Evolutionary conservation across 2,113 vertebrate species (phyloP).

Genomic region (Anarhynchus alexandrinus): DNA sequence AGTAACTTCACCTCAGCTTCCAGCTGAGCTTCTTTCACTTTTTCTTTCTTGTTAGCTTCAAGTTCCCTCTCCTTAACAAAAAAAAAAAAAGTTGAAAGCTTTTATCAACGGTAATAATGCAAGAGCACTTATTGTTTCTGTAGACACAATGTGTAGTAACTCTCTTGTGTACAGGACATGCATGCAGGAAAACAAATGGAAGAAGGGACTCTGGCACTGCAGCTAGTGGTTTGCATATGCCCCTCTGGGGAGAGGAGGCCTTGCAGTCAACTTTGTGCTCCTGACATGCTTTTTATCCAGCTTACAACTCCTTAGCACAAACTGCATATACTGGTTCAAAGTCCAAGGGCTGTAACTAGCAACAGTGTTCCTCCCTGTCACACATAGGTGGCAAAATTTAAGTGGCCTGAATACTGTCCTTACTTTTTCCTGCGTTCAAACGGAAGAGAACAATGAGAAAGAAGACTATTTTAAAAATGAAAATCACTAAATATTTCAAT

Average conservation of each 20-base stretch:
- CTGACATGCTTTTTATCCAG: neutral
- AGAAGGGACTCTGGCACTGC: neutral
- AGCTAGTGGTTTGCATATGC: neutral
- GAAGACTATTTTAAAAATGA: neutral
- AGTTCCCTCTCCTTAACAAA: slow-evolving; percentile 85
- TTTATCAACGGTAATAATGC: neutral
- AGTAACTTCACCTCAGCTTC: slow-evolving; percentile 88
- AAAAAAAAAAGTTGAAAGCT: neutral
- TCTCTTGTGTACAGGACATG: neutral
- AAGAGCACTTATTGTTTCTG: neutral
- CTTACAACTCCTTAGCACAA: neutral
- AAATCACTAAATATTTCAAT: neutral
- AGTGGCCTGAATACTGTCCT: neutral
- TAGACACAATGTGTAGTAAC: neutral
- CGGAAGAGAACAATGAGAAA: neutral
- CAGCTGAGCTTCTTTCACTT: slow-evolving; percentile 89
- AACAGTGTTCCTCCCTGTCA: neutral
- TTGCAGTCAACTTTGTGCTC: neutral
- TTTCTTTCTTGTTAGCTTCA: slow-evolving; percentile 92
- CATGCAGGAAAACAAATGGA: neutral
- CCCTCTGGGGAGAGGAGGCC: neutral
- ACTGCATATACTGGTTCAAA: neutral
- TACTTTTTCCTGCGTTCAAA: neutral
- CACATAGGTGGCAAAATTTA: neutral
- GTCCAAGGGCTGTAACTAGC: neutral